Base-by-base conservation (phyloP, 2,113 vertebrate species). In the Eulemur macaco region DNA sequence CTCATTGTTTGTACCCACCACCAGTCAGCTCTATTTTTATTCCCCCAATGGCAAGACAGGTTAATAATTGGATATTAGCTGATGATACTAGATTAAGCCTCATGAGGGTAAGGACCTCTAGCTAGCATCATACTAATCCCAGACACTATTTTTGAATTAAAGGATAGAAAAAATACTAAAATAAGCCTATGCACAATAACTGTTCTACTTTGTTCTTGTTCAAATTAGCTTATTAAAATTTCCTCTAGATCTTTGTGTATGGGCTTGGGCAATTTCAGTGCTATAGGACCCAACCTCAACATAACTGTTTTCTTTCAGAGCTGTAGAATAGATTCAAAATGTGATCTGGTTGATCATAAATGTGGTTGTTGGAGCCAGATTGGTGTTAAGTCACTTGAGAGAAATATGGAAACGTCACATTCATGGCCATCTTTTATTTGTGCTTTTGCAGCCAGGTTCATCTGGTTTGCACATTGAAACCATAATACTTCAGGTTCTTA, bases 361-460 rank as follows among this genome's bases (percentile, higher is more conserved):
- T 42, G 14, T 27, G 76, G 45, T 14, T 92, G 82, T 89, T 37
- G n/a, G 29, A 86, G 29, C n/a, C 77, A 63, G 31, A 45, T 83
- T 95, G 87, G 20, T 85, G 29, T 54, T 89, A 76, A 88, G 60
- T 91, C 68, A 82, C 58, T 92, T 93, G 23, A 93, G 74, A 89
- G 64, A 95, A 69, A 27, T 25, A 39, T 68, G 69, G 52, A 66
- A 64, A 85, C 17, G 63, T 96, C 39, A 83, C 23, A 29, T 93
- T 94, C 13, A 52, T 50, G 11, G 29, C 60, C n/a, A 60, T 81
- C 39, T 89, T 95, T 84, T 58, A 25, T 73, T 91, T 73, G 29
- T 94, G 29, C 71, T 91, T 80, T 68, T 95, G 39, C 18, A 54
- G 34, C 50, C 42, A 34, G 9, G 8, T 86, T 87, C 34, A 76